phyloP scores from a whole-genome alignment of 2,888 invertebrate genomes.

The Lagria hirta region DNA sequence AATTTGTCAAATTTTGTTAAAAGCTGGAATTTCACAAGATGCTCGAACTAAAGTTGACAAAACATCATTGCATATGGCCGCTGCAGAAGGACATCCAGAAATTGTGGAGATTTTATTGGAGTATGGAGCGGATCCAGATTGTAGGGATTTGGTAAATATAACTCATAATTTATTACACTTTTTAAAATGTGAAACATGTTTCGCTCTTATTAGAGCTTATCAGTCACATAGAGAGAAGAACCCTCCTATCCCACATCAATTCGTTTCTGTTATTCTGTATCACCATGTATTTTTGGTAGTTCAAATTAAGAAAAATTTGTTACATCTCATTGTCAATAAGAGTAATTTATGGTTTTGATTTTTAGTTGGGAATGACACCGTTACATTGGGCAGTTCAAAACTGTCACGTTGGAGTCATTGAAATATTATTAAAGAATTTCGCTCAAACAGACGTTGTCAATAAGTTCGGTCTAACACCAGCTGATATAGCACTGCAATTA shows the following conservation, averaged over 20 bases:
- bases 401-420: conserved; percentile 69
- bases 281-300: no score
- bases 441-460: conserved; percentile 69
- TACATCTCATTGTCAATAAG: no score
- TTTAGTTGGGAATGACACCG: conserved; percentile 83
- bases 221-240: no score
- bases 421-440: conserved; percentile 70
- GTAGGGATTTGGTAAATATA: conserved; percentile 71
- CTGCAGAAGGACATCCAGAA: conserved; percentile 76
- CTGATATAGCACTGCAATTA: conserved; percentile 68
- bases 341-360: no score
- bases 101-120: conserved; percentile 71
- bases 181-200: no score
- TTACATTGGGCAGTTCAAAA: conserved; percentile 93
- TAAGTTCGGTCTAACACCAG: conserved; percentile 73
- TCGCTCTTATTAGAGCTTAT: no score
- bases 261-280: conserved; percentile 1
- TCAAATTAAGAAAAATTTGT: no score
- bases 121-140: conserved; percentile 72
- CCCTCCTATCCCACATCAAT: not conserved
- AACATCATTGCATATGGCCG: conserved; percentile 88
- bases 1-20: conserved; percentile 77
- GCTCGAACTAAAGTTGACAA: conserved; percentile 89
- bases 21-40: conserved; percentile 86
- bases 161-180: conserved; percentile 1